Evolutionary conservation across 2,888 invertebrate species (phyloP).

Genomic region (Tipula helvola): DNA sequence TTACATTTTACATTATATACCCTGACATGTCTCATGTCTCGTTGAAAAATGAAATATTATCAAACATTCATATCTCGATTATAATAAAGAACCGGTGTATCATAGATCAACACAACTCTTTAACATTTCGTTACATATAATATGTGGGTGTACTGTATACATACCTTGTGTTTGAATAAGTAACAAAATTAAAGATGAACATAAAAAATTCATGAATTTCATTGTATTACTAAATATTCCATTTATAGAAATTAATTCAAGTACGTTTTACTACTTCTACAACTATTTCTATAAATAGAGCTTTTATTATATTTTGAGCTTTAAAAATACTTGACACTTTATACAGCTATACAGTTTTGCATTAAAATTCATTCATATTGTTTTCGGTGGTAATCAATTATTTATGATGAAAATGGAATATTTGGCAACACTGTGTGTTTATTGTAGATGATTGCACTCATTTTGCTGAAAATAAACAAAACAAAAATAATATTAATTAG

Average conservation of each 20-base stretch:
- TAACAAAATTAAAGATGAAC: constrained; percentile 4
- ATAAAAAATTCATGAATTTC: constrained; percentile 9
- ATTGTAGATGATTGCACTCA: background rate
- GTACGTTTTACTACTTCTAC: background rate
- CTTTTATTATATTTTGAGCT: background rate
- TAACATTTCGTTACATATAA: background rate
- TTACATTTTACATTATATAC: background rate
- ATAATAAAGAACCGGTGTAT: background rate
- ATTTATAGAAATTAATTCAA: constrained; percentile 4
- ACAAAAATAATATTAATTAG: background rate
- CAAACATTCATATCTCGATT: background rate
- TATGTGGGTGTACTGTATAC: background rate
- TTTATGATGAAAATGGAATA: background rate
- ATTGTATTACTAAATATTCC: background rate
- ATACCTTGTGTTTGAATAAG: constrained; percentile 4
- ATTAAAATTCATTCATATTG: background rate
- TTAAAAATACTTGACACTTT: background rate
- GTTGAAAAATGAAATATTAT: background rate
- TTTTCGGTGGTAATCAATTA: background rate
- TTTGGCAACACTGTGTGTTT: background rate
- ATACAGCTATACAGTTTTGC: background rate
- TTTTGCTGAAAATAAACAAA: background rate
- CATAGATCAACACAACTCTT: background rate
- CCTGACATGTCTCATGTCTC: background rate
- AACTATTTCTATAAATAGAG: background rate